Percentiles rank a stretch among this genome's conserved stretches.
Evolutionary conservation across 2,113 vertebrate species (phyloP).

Genomic region (Zosterops pallidus): DNA sequence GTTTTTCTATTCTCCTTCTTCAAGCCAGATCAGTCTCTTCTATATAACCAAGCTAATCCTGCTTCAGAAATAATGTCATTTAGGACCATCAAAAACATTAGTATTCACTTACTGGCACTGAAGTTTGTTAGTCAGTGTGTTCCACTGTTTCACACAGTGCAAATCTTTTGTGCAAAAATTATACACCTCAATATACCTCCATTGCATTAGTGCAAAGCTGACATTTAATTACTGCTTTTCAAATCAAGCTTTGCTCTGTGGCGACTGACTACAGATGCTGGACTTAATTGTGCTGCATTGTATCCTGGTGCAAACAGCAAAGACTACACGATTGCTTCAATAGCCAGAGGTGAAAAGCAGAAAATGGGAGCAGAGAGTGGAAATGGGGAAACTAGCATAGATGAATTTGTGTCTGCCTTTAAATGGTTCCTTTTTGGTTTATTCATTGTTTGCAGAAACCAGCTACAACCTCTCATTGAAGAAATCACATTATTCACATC

Average conservation of each 20-base stretch:
- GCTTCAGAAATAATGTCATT: not conserved
- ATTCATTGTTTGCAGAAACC: not conserved
- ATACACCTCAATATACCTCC: not conserved
- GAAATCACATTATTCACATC: not conserved
- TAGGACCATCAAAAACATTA: constrained; percentile 13
- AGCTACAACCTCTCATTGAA: not conserved
- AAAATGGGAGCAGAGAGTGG: not conserved
- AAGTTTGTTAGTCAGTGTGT: not conserved
- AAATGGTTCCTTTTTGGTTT: not conserved
- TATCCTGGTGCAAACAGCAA: not conserved
- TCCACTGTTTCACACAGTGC: not conserved
- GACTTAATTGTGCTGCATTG: not conserved
- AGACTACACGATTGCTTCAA: not conserved
- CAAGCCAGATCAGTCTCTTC: not conserved
- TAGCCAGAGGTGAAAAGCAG: not conserved
- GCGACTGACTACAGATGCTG: not conserved
- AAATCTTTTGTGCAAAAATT: not conserved
- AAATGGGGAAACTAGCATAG: not conserved
- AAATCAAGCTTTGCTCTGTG: not conserved
- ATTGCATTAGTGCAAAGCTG: not conserved
- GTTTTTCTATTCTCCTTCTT: not conserved
- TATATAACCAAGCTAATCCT: not conserved
- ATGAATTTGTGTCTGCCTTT: not conserved
- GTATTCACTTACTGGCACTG: not conserved
- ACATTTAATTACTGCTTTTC: not conserved